phyloP scores from a whole-genome alignment of 2,888 invertebrate species.

The Chaetogeoica ovagalla region DNA sequence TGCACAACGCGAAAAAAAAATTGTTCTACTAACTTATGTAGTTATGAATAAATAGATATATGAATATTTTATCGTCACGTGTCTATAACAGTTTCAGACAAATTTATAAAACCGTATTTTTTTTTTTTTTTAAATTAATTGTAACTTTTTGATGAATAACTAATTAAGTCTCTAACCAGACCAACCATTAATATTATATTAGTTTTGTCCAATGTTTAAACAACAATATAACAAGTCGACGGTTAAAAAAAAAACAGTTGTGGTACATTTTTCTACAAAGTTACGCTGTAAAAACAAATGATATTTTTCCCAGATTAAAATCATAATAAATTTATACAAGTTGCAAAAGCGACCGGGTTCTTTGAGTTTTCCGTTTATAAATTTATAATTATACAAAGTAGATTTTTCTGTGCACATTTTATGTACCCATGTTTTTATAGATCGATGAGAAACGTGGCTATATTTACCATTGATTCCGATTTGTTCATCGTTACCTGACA shows the following conservation, averaged over 20 bases:
- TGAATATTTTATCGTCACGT: conserved; percentile 25
- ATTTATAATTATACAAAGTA: conserved; percentile 11
- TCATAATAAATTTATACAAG: conserved; percentile 35
- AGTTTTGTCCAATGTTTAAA: conserved; percentile 30
- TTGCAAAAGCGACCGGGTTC: conserved; percentile 27
- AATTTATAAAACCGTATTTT: conserved; percentile 30
- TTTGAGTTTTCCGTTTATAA: conserved; percentile 27
- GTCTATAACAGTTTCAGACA: conserved; percentile 19
- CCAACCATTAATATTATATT: conserved; percentile 45
- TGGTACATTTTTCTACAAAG: neutral
- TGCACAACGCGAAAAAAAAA: neutral
- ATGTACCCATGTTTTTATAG: too few relatives aligned
- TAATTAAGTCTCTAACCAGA: conserved; percentile 36
- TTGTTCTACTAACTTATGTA: neutral
- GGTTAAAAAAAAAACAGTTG: conserved; percentile 32
- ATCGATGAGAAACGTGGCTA: too few relatives aligned
- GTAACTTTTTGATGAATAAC: conserved; percentile 37
- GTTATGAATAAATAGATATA: neutral
- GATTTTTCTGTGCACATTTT: too few relatives aligned
- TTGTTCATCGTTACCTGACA: too few relatives aligned
- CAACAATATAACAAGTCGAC: conserved; percentile 31
- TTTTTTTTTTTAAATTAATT: conserved; percentile 38
- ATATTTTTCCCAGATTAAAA: conserved; percentile 39
- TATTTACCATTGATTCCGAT: too few relatives aligned
- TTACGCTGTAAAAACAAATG: conserved; percentile 26